Evolutionary conservation across 64 coral and sea anemone genomes (phyloP).

Genomic region (Orbicella faveolata): DNA sequence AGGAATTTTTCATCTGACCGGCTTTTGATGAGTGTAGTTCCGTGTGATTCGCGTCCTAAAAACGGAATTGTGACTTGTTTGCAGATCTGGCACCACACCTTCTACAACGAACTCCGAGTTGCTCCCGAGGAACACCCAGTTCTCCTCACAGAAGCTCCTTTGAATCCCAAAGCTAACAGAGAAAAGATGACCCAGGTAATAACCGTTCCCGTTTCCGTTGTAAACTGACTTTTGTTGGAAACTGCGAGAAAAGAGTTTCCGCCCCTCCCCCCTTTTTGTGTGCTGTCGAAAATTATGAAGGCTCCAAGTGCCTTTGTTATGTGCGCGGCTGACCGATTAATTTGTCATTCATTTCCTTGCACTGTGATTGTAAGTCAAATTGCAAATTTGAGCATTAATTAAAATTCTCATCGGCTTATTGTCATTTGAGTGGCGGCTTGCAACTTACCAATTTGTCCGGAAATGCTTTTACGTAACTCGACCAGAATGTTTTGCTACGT

Average conservation of each 20-base stretch:
- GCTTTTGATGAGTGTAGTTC: background rate
- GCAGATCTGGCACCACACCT: conserved; percentile 69
- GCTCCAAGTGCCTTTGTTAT: no score
- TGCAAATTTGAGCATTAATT: no score
- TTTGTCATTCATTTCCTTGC: background rate
- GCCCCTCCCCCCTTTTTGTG: conserved; percentile 15
- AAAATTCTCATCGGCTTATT: no score
- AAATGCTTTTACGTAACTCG: no score
- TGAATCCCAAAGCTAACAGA: conserved; percentile 69
- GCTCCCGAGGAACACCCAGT: conserved; percentile 70
- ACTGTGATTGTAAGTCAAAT: no score
- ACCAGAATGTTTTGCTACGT: no score
- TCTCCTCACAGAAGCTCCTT: conserved; percentile 64
- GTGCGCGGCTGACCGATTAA: background rate
- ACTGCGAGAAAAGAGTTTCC: background rate
- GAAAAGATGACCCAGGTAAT: conserved; percentile 76
- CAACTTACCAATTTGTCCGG: no score
- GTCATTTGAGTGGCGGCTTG: no score
- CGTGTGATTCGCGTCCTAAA: background rate
- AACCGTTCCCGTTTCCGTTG: background rate
- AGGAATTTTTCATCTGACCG: background rate
- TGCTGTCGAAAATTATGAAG: no score
- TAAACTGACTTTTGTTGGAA: background rate
- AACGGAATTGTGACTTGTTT: background rate
- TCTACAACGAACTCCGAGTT: conserved; percentile 76